These are phyloP conservation scores for Macrobrachium rosenbergii DNA, from an alignment of 1,140 invertebrate genomes.

Conservation along the genomic window DNA sequence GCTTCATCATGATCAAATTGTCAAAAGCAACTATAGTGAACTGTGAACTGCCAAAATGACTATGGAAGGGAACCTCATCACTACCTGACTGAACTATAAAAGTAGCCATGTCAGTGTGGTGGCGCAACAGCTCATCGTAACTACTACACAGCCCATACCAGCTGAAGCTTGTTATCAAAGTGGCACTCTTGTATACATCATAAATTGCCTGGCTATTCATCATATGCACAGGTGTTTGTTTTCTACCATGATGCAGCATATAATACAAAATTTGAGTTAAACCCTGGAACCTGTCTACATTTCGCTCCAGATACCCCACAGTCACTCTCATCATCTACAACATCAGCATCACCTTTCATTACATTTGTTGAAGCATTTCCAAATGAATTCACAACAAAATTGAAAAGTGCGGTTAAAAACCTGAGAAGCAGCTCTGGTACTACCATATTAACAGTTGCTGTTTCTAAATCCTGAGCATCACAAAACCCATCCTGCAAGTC, in stretches of 20 bases:
- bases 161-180: background rate
- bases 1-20: conserved; percentile 24
- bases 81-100: background rate
- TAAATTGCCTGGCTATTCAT: background rate
- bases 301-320: no score
- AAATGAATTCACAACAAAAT: no score
- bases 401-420: background rate
- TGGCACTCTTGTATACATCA: no score
- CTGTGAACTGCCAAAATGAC: background rate
- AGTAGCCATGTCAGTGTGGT: conserved; percentile 6
- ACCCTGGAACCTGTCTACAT: no score
- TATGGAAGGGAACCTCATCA: conserved; percentile 22
- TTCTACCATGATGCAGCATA: no score
- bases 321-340: no score
- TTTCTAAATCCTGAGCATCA: no score
- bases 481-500: background rate
- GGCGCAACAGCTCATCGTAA: conserved; percentile 10
- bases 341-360: no score
- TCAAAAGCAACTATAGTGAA: conserved; percentile 21
- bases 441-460: conserved; percentile 11
- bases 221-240: no score
- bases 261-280: no score
- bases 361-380: no score
- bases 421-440: background rate
- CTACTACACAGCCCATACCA: background rate